Conservation (phyloP, 2,113 vertebrate genomes). For the Opisthocomus hoazin region DNA sequence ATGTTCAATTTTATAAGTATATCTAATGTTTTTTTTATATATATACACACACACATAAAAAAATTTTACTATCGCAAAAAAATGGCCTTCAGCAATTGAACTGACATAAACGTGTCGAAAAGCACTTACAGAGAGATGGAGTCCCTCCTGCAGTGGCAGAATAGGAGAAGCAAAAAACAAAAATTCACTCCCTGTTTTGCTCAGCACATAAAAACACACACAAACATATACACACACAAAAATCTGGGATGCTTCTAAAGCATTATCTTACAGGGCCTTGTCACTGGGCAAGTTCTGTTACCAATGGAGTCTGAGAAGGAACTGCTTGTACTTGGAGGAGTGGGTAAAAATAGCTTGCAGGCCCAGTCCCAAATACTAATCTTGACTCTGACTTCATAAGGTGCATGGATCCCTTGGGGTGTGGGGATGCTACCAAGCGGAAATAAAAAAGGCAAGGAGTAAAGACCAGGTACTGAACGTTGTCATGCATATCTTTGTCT, state of each 20-base stretch:
- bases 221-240: rapidly evolving
- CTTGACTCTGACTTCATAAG: not conserved
- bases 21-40: not conserved
- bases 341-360: not conserved
- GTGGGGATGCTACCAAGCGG: not conserved
- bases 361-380: not conserved
- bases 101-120: not conserved
- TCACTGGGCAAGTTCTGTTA: not conserved
- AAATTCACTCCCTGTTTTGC: not conserved
- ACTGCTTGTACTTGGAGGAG: not conserved
- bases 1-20: not conserved
- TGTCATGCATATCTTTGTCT: not conserved
- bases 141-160: not conserved
- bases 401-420: not conserved
- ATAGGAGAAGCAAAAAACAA: not conserved
- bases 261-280: not conserved
- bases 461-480: not conserved
- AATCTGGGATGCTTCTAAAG: not conserved
- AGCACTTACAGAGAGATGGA: not conserved
- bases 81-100: not conserved
- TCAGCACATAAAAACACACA: too few relatives aligned
- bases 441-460: not conserved
- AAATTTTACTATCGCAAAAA: not conserved
- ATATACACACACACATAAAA: not conserved
- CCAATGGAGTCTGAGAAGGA: not conserved